phyloP scores from a whole-genome alignment of 2,888 invertebrate genomes.

The Chrysolina oricalcia region DNA sequence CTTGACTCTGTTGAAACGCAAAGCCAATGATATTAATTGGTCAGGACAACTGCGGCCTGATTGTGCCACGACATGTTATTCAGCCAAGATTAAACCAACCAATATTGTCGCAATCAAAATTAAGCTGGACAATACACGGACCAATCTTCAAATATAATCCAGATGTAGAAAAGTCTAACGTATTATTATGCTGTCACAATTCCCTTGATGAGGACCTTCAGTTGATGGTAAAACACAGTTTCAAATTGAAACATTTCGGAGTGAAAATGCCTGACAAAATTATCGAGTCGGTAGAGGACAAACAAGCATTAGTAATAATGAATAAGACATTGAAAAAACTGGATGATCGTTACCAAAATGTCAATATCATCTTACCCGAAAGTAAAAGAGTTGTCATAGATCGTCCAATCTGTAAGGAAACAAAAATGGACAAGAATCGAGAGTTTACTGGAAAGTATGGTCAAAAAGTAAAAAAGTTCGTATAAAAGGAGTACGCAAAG shows the following conservation, averaged over 20 bases:
- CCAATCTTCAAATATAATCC: too few relatives aligned
- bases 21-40: background rate
- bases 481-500: background rate
- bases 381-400: background rate
- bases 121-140: background rate
- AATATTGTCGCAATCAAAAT: slow-evolving; percentile 3
- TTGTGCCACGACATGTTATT: slow-evolving; percentile 3
- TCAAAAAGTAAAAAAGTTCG: background rate
- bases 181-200: background rate
- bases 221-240: background rate
- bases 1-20: background rate
- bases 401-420: too few relatives aligned
- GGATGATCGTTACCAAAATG: background rate
- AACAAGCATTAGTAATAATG: too few relatives aligned
- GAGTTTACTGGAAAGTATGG: slow-evolving; percentile 37
- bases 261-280: too few relatives aligned
- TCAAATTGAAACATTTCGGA: background rate
- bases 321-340: background rate
- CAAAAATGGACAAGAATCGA: background rate
- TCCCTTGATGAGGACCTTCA: background rate
- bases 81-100: background rate
- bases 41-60: background rate
- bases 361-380: background rate
- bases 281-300: too few relatives aligned
- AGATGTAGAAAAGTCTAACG: too few relatives aligned